phyloP scores from a whole-genome alignment of 2,888 invertebrate genomes.

The Polydesmus complanatus region DNA sequence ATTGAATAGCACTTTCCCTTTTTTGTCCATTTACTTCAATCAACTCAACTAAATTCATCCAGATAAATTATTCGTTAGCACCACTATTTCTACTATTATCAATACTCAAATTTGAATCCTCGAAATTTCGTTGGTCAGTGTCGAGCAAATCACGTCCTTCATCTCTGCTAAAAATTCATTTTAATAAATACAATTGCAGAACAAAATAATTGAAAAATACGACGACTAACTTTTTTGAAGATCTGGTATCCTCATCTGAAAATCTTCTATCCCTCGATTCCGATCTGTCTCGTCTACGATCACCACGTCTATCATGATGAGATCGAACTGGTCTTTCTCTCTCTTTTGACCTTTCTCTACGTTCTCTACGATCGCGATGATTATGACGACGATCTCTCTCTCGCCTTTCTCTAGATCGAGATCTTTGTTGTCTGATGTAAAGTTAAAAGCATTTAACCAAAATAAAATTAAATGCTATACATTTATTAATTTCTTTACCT shows the following conservation, averaged over 20 bases:
- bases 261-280: conserved; percentile 23
- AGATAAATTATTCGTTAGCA: neutral
- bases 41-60: too few species aligned
- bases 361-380: conserved; percentile 1
- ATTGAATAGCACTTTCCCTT: too few species aligned
- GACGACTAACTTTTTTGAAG: conserved; percentile 7
- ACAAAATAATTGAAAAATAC: neutral
- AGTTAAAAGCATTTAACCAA: neutral
- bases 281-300: conserved; percentile 25
- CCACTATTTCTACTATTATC: neutral
- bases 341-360: neutral
- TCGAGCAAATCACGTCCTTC: neutral
- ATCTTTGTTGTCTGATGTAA: neutral
- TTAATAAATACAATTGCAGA: neutral
- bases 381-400: neutral
- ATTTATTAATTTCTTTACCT: neutral
- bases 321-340: conserved; percentile 2
- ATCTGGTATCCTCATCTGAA: conserved; percentile 7
- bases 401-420: neutral
- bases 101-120: too few species aligned
- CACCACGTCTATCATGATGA: conserved; percentile 13
- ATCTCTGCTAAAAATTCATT: neutral
- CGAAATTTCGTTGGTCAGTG: too few species aligned
- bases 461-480: neutral
- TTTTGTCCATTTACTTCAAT: too few species aligned